These are phyloP conservation scores for Drosophila mettleri DNA, from an alignment of 2,888 invertebrate species.

Conservation along the genomic window DNA sequence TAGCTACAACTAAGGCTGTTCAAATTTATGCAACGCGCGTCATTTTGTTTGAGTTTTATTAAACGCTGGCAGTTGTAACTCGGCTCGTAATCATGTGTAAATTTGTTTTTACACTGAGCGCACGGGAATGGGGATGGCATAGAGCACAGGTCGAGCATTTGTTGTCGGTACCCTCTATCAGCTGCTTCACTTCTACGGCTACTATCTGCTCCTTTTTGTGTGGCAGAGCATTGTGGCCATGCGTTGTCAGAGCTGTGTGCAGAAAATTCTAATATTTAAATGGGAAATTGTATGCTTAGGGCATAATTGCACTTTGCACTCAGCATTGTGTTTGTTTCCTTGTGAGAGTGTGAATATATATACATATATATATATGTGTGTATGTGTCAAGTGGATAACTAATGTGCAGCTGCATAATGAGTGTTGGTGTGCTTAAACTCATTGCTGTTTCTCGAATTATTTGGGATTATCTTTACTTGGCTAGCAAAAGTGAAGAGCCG, in stretches of 20 bases:
- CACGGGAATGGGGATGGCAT: not conserved
- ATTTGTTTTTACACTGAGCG: conserved; percentile 72
- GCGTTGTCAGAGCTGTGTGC: conserved; percentile 34
- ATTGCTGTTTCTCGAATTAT: conserved; percentile 7
- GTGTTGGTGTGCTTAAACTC: conserved; percentile 4
- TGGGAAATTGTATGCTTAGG: conserved; percentile 66
- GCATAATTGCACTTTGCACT: conserved; percentile 62
- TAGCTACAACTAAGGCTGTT: conserved; percentile 39
- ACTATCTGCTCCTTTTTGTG: not conserved
- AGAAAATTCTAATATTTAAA: conserved; percentile 75
- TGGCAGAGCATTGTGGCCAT: conserved; percentile 29
- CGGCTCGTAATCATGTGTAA: conserved; percentile 78
- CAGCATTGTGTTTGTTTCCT: not conserved
- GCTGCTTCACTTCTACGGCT: not conserved
- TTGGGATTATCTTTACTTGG: conserved; percentile 13
- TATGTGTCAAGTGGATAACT: conserved; percentile 19
- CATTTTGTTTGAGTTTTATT: conserved; percentile 82
- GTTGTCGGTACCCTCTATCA: conserved; percentile 33
- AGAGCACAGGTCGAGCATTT: conserved; percentile 26
- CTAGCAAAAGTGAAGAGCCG: not conserved
- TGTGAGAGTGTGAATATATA: not conserved
- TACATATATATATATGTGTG: conserved; percentile 3
- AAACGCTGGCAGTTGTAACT: conserved; percentile 70
- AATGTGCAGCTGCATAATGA: conserved; percentile 47
- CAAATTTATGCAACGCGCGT: conserved; percentile 80